phyloP scores from a whole-genome alignment of 1,140 invertebrate genomes.

The Euborellia annulipes region DNA sequence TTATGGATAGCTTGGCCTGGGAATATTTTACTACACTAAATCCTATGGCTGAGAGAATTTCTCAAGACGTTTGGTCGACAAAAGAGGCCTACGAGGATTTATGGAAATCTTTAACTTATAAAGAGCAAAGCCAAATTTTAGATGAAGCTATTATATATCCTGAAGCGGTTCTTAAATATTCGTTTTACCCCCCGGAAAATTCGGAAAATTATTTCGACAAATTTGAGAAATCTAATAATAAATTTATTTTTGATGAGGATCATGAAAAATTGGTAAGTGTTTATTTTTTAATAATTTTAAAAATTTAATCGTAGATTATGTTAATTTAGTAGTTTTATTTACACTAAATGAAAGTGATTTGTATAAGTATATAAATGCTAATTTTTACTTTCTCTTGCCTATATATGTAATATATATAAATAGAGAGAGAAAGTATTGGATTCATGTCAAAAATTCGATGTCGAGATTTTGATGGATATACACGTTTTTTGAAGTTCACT shows the following conservation, averaged over 20 bases:
- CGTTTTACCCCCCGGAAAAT: conserved; percentile 25
- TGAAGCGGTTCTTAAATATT: conserved; percentile 50
- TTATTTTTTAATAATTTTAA: conserved; percentile 1
- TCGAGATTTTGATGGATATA: too few species aligned
- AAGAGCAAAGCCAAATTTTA: conserved; percentile 53
- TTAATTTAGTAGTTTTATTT: too few species aligned
- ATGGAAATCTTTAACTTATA: conserved; percentile 45
- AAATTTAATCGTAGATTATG: conserved; percentile 7
- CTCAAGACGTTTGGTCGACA: conserved; percentile 46
- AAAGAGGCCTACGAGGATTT: conserved; percentile 50
- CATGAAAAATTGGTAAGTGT: conserved; percentile 29
- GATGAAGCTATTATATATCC: conserved; percentile 61
- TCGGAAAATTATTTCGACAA: conserved; percentile 30
- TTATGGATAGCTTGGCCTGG: conserved; percentile 28
- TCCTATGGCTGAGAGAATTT: conserved; percentile 46
- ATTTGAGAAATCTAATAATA: conserved; percentile 30
- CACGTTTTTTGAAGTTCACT: too few species aligned
- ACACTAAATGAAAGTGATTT: too few species aligned
- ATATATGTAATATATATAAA: too few species aligned
- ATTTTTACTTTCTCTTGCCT: too few species aligned
- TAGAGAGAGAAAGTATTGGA: too few species aligned
- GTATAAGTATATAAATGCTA: too few species aligned
- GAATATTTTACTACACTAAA: conserved; percentile 55
- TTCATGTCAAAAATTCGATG: too few species aligned
- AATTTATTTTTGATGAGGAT: conserved; percentile 35